Evolutionary conservation across 1,140 invertebrate species (phyloP), one percentile per base, ranked within the genome.

Genomic region (Leptopilina clavipes): DNA sequence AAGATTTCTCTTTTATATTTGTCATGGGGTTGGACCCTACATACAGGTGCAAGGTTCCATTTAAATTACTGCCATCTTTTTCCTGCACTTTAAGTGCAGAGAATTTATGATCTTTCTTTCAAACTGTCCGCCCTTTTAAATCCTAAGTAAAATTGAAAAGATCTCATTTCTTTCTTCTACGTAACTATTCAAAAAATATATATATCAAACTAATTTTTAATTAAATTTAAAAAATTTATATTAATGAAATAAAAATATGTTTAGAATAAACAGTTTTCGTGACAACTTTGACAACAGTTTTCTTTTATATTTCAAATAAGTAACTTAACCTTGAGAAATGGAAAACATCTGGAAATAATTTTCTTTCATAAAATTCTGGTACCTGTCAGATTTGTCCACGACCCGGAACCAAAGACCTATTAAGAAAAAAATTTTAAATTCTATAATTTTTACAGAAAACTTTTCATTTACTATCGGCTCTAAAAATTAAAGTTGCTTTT

Each of bases 281-380:
- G 3, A 48, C 14, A 5, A n/a, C 9, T 44, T 3, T 44, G 25
- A 31, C 25, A 48, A 48, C 12, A 48, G 6, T 48, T 48, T 48
- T 48, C 12, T 52, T 52, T 52, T 17, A 1, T 52, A n/a, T 7
- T 1, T 40, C 9, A 40, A 40, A 37, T n/a, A n/a, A 12, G 25
- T 1, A 6, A 31, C 5, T 31, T n/a, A 31, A n/a, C 22, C 59
- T n/a, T 31, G 59, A 14, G 1, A 31, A 65, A 65, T 65, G 11
- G 14, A 22, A 65, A 65, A 65, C 59, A 65, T 65, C 59, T 65
- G 59, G 59, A 65, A 65, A 65, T 31, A 31, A 65, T 37, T 31
- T 65, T 65, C 59, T n/a, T 19, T 22, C 22, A 6, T 31, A 31
- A 31, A 65, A 65, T 65, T 12, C 25, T 65, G 14, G 56, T 65